Conservation (phyloP, 2,797 vertebrate genomes). For the Crenuchus spilurus region DNA sequence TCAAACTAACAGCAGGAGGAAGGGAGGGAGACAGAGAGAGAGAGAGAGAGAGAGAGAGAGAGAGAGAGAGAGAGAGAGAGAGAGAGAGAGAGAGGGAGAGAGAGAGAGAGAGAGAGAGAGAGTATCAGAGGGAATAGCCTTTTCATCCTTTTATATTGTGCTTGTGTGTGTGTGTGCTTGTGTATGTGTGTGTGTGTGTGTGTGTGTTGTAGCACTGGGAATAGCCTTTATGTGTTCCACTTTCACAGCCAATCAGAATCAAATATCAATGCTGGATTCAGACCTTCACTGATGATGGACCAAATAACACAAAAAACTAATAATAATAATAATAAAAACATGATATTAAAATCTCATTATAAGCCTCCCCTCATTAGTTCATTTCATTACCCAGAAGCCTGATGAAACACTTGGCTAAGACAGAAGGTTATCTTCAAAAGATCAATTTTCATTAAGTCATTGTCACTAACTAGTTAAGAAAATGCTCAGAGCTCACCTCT, state of each 20-base stretch:
- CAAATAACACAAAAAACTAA: neutral
- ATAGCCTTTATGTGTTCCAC: neutral
- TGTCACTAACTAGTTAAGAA: neutral
- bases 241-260: neutral
- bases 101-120: slow-evolving; percentile 19
- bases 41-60: too few relatives aligned
- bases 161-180: neutral
- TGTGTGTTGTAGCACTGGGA: neutral
- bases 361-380: neutral
- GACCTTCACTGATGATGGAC: neutral
- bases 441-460: too few relatives aligned
- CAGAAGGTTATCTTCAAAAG: neutral
- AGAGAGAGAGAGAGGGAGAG: slow-evolving; percentile 3
- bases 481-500: neutral
- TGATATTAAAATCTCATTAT: neutral
- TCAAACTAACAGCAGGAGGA: too few relatives aligned
- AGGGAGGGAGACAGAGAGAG: too few relatives aligned
- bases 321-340: neutral
- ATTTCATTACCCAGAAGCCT: neutral
- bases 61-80: neutral
- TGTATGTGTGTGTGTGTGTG: neutral
- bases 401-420: neutral
- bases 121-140: slow-evolving; percentile 21
- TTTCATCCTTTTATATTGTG: neutral
- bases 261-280: slow-evolving; percentile 1